Base-by-base conservation (phyloP, 2,888 invertebrate genomes). In the Pherbina coryleti region DNA sequence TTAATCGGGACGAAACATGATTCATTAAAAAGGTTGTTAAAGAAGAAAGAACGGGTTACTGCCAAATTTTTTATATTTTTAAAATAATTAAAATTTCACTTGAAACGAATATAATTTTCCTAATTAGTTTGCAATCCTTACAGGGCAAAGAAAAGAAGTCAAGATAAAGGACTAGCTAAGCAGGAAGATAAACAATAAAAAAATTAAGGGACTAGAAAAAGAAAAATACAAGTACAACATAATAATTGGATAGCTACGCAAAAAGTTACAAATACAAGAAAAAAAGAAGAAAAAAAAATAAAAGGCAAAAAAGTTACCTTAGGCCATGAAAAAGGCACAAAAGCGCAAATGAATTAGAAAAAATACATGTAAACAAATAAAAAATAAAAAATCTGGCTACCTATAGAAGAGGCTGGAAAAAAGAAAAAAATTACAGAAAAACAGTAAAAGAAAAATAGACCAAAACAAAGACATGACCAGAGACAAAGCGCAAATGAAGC, bases 241-340 rank as follows among this genome's bases (percentile, higher is more conserved):
- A 44, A 67, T 67, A 67, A 67, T 49, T 67, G 25, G 22, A 67
- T 19, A 44, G 67, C 67, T 67, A 49, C 67, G 67, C 67, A 67
- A 67, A 67, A 67, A 22, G 22, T 22, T 28, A 28, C 60, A n/a
- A 3, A 14, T 60, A 28, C 60, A 60, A 57, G 3, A 57, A 57
- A 57, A 17, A 17, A 60, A 19, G 17, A 60, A 28, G 11, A 28
- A 25, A 19, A 0, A 28, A 22, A 19, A 60, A 60, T 11, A 1
- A 22, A 57, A 25, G 37, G 3, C 49, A 14, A 69, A 69, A 69
- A 25, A 28, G 51, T 53, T 51, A 69, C 69, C 49, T 69, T 17
- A 69, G 51, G 69, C 69, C 25, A 69, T 44, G 44, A 57, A 73
- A 73, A 31, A 73, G 25, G 28, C 62, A 60, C 14, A 37, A 72